Evolutionary conservation across 1,140 invertebrate genomes (phyloP).

Genomic region (Daktulosphaira vitifoliae): DNA sequence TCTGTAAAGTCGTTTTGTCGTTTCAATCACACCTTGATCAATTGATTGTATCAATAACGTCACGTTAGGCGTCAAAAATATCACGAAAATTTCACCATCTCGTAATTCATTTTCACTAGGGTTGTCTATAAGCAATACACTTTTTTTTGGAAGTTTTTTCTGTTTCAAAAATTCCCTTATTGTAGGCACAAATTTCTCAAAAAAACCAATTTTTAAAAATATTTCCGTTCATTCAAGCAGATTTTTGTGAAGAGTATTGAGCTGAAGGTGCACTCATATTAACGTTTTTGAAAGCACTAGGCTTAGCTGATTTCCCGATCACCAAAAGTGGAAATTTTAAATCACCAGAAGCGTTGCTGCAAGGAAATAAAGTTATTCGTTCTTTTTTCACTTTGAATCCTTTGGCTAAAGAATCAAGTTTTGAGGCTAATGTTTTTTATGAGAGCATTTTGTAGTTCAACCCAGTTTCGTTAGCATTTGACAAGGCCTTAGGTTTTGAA

Average conservation of each 20-base stretch:
- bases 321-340: too few relatives aligned
- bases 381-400: constrained; percentile 19
- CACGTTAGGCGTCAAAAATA: constrained; percentile 46
- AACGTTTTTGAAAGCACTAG: constrained; percentile 39
- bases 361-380: constrained; percentile 41
- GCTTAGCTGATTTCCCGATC: constrained; percentile 42
- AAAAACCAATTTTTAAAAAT: constrained; percentile 37
- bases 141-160: constrained; percentile 29
- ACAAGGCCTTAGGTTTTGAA: constrained; percentile 34
- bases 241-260: constrained; percentile 18
- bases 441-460: constrained; percentile 40
- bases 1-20: constrained; percentile 41
- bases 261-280: constrained; percentile 14
- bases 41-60: constrained; percentile 46
- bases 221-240: constrained; percentile 34
- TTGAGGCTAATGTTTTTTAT: constrained; percentile 37
- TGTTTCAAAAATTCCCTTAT: constrained; percentile 34
- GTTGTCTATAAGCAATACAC: constrained; percentile 45
- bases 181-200: constrained; percentile 33
- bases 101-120: constrained; percentile 39
- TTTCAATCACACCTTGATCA: constrained; percentile 46
- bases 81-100: too few relatives aligned
- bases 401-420: constrained; percentile 26
- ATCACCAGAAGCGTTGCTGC: constrained; percentile 43
- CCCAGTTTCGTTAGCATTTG: constrained; percentile 41